These are phyloP conservation scores for Arion vulgaris DNA, from an alignment of 1,140 invertebrate genomes.

Conservation along the genomic window DNA sequence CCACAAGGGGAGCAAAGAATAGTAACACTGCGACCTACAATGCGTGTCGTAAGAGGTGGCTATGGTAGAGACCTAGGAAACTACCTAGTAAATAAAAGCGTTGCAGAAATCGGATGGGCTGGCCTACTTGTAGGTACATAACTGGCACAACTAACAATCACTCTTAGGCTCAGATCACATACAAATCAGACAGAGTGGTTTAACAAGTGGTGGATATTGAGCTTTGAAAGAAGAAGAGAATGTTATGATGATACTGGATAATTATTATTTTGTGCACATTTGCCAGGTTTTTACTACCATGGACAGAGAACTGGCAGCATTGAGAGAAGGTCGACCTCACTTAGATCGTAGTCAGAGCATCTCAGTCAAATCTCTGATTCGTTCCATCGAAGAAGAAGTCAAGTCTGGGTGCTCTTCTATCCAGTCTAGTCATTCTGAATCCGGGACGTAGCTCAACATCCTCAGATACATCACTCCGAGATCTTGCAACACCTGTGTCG, in stretches of 20 bases:
- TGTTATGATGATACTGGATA: not conserved
- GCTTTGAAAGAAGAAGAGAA: too few relatives aligned
- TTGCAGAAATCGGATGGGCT: too few relatives aligned
- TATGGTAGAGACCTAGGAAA: too few relatives aligned
- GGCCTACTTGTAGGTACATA: too few relatives aligned
- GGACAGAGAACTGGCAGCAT: slow-evolving; percentile 60
- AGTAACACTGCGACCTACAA: too few relatives aligned
- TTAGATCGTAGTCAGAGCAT: slow-evolving; percentile 75
- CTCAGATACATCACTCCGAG: slow-evolving; percentile 46
- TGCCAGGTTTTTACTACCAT: slow-evolving; percentile 49
- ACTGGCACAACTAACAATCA: too few relatives aligned
- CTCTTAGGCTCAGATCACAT: too few relatives aligned
- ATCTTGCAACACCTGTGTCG: slow-evolving; percentile 59
- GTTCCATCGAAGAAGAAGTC: slow-evolving; percentile 87
- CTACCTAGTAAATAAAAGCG: too few relatives aligned
- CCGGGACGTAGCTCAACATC: slow-evolving; percentile 63
- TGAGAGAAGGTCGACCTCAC: slow-evolving; percentile 54
- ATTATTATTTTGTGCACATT: not conserved
- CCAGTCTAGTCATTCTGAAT: slow-evolving; percentile 62
- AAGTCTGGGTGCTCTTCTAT: slow-evolving; percentile 74
- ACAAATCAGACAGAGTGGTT: too few relatives aligned
- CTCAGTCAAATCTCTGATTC: slow-evolving; percentile 90
- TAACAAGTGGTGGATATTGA: too few relatives aligned
- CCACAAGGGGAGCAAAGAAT: too few relatives aligned
- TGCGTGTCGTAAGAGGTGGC: too few relatives aligned